Conservation (phyloP, 2,888 invertebrate genomes). For the Petrophora chlorosata region DNA sequence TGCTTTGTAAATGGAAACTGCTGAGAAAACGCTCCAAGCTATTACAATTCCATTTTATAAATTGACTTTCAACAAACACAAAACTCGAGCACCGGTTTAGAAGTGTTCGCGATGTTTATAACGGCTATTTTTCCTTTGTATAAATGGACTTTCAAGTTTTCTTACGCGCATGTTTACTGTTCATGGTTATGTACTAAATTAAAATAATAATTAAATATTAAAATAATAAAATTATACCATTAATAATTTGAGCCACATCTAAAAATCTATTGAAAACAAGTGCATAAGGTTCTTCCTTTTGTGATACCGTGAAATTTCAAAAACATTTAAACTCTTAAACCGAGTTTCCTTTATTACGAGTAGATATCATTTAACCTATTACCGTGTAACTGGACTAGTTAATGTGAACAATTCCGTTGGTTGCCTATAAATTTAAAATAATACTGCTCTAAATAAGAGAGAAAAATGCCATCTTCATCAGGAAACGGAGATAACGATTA, state of each 20-base stretch:
- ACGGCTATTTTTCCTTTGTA: slow-evolving; percentile 37
- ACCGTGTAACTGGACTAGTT: too few relatives aligned
- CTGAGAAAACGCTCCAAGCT: slow-evolving; percentile 33
- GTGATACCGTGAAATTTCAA: too few relatives aligned
- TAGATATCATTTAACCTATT: too few relatives aligned
- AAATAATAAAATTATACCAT: too few relatives aligned
- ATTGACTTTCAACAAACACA: slow-evolving; percentile 44
- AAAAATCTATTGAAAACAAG: too few relatives aligned
- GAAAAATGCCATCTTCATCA: slow-evolving; percentile 45
- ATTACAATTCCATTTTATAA: slow-evolving; percentile 48
- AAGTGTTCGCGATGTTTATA: slow-evolving; percentile 35
- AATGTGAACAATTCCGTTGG: slow-evolving; percentile 4
- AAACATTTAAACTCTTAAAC: too few relatives aligned
- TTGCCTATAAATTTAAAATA: slow-evolving; percentile 28
- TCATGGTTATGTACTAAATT: background rate
- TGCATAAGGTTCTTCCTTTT: too few relatives aligned
- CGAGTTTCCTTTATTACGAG: too few relatives aligned
- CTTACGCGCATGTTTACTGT: slow-evolving; percentile 15
- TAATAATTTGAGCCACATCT: too few relatives aligned
- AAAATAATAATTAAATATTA: background rate
- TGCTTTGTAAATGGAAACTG: slow-evolving; percentile 34
- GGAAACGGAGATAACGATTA: slow-evolving; percentile 50
- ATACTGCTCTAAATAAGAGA: slow-evolving; percentile 40
- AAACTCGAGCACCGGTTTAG: slow-evolving; percentile 26
- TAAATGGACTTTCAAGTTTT: slow-evolving; percentile 31